Conservation (phyloP, 2,797 vertebrate genomes). For the Pseudomugil gertrudae region DNA sequence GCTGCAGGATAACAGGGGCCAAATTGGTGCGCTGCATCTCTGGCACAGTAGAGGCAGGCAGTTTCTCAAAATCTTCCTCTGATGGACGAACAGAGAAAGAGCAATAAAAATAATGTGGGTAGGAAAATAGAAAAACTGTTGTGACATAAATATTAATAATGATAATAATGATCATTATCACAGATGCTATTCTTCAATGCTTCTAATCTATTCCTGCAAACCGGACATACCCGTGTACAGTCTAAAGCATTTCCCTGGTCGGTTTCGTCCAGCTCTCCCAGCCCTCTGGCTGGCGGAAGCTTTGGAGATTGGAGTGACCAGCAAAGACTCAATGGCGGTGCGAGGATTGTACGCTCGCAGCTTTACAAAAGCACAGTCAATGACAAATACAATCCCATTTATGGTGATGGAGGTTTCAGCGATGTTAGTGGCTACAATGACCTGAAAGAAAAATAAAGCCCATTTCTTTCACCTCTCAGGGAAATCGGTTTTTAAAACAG, state of each 20-base stretch:
- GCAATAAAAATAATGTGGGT: conserved; percentile 6
- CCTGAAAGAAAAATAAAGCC: conserved; percentile 73
- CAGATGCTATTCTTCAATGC: neutral
- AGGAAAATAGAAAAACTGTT: conserved; percentile 3
- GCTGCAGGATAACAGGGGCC: conserved; percentile 95
- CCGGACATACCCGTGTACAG: conserved; percentile 90
- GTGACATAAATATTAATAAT: conserved; percentile 11
- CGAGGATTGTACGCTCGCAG: conserved; percentile 93
- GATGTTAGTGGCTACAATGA: conserved; percentile 96
- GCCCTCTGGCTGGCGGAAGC: conserved; percentile 96
- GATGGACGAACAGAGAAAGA: conserved; percentile 44
- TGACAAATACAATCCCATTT: conserved; percentile 91
- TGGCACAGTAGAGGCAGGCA: conserved; percentile 90
- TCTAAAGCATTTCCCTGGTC: conserved; percentile 94
- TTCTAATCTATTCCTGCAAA: neutral
- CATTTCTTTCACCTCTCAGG: too few relatives aligned
- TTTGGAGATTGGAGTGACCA: conserved; percentile 95
- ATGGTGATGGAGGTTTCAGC: conserved; percentile 98
- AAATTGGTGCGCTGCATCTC: conserved; percentile 99
- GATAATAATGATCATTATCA: neutral
- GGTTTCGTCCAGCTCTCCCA: conserved; percentile 91
- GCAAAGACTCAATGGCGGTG: conserved; percentile 93
- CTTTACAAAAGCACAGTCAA: conserved; percentile 97
- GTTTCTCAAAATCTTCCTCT: conserved; percentile 97
- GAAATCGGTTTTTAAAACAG: too few relatives aligned